Percentiles rank a stretch among this genome's conserved stretches.
phyloP scores from a whole-genome alignment of 2,113 vertebrate genomes.

The Passer montanus region DNA sequence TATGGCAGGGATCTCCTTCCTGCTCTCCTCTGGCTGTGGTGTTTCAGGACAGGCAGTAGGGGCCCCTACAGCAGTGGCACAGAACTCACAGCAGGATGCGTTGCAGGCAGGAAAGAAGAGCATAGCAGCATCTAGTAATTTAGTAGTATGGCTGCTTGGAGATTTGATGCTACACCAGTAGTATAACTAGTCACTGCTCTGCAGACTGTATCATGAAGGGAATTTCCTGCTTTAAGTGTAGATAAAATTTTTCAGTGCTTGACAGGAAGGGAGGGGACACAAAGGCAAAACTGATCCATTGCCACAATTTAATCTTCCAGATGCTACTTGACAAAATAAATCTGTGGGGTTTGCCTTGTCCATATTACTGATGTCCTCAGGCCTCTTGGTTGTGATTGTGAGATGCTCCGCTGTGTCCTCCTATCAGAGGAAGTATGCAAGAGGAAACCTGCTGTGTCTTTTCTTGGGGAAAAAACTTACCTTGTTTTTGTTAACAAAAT shows the following conservation, averaged over 20 bases:
- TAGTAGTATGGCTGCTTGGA: neutral
- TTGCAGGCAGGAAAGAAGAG: neutral
- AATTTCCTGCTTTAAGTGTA: neutral
- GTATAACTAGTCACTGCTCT: neutral
- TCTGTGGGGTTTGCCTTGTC: neutral
- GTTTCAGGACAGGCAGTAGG: neutral
- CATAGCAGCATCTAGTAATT: neutral
- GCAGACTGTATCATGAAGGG: accelerated
- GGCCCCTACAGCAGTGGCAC: neutral
- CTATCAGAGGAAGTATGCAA: accelerated
- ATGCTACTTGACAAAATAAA: neutral
- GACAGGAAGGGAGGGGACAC: neutral
- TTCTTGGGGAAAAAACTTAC: neutral
- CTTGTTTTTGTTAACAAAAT: accelerated
- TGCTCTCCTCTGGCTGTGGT: neutral
- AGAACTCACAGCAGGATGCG: neutral
- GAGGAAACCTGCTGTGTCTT: neutral
- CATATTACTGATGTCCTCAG: neutral
- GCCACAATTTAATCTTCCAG: neutral
- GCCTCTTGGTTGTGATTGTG: neutral
- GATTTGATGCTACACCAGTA: neutral
- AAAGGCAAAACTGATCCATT: neutral
- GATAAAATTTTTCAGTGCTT: neutral
- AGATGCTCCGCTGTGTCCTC: neutral
- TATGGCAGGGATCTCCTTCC: neutral